Evolutionary conservation across 2,797 vertebrate genomes (phyloP).

Genomic region (Pangasius mekongensis): DNA sequence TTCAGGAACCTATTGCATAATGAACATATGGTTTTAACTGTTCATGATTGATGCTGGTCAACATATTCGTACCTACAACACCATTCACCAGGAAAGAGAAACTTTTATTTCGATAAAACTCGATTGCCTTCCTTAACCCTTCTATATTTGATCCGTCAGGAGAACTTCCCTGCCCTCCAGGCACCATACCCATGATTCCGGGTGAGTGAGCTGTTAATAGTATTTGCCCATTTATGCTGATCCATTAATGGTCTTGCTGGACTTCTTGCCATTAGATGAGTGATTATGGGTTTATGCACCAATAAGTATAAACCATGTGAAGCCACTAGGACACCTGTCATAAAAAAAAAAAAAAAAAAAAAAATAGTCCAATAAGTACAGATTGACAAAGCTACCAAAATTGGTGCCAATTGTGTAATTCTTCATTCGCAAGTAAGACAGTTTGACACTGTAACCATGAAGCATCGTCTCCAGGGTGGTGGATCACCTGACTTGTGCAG

Average conservation of each 20-base stretch:
- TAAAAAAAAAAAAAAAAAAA: background rate
- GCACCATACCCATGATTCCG: background rate
- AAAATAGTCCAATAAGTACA: background rate
- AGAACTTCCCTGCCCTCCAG: background rate
- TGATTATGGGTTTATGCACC: background rate
- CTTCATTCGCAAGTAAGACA: background rate
- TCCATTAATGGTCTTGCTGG: background rate
- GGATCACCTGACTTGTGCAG: background rate
- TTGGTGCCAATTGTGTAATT: background rate
- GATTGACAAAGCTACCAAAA: background rate
- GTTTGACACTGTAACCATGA: background rate
- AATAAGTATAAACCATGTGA: background rate
- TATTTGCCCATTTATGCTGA: background rate
- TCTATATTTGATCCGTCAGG: background rate
- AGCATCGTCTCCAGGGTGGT: background rate
- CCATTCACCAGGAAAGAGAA: background rate
- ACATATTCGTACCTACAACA: background rate
- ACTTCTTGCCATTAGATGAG: background rate
- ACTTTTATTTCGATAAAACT: background rate
- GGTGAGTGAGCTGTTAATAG: background rate
- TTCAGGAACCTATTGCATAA: background rate
- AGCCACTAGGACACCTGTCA: background rate
- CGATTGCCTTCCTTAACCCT: background rate
- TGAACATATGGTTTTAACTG: background rate
- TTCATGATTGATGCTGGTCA: background rate